A percentile compares a stretch with the other conserved stretches of the same genome.
These are phyloP conservation scores for Tupiocoris notatus DNA, from an alignment of 2,888 invertebrate genomes.

Conservation along the genomic window DNA sequence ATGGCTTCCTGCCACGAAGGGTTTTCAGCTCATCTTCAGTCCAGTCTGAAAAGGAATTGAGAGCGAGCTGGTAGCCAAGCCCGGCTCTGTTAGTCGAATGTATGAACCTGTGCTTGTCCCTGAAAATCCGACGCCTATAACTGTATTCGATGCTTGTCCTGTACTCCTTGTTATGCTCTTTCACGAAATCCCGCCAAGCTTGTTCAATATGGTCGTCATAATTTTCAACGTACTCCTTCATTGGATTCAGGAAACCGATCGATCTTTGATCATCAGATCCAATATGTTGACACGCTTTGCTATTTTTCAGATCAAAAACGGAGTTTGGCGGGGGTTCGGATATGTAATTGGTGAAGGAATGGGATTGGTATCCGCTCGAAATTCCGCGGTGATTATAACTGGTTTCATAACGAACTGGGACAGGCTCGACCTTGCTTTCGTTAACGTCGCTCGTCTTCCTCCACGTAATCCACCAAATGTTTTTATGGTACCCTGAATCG, in stretches of 20 bases:
- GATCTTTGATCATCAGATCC: not conserved
- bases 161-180: constrained; percentile 71
- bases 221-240: constrained; percentile 81
- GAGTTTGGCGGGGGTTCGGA: not conserved
- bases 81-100: constrained; percentile 78
- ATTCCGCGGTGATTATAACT: constrained; percentile 90
- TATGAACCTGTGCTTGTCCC: constrained; percentile 57
- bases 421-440: constrained; percentile 63
- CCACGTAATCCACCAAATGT: constrained; percentile 81
- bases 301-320: not conserved
- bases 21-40: constrained; percentile 73
- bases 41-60: constrained; percentile 87
- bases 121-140: constrained; percentile 1
- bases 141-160: not conserved
- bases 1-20: constrained; percentile 67
- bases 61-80: constrained; percentile 68
- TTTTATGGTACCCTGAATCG: constrained; percentile 82
- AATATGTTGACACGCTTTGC: not conserved
- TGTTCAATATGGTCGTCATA: constrained; percentile 68
- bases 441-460: constrained; percentile 52
- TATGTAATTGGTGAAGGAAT: constrained; percentile 63
- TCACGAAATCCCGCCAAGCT: constrained; percentile 74
- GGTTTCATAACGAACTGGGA: constrained; percentile 89
- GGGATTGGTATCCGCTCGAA: constrained; percentile 91
- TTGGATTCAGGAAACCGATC: constrained; percentile 87